Conservation (phyloP, 2,113 vertebrate genomes). For the Leucoraja erinaceus region DNA sequence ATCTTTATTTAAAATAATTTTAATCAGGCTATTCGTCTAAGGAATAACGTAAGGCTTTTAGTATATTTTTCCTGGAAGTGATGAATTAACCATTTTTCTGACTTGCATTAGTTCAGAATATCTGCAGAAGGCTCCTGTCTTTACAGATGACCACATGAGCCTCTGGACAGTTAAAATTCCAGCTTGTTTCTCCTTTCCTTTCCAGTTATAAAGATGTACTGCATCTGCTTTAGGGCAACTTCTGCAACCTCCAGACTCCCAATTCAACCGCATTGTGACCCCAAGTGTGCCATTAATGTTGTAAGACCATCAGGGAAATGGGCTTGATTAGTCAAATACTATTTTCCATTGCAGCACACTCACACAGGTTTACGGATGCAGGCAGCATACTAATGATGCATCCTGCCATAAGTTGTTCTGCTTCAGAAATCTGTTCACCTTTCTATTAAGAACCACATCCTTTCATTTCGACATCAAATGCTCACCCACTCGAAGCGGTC, state of each 20-base stretch:
- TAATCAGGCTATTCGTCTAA: background rate
- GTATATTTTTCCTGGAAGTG: background rate
- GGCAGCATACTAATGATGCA: background rate
- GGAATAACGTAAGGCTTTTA: background rate
- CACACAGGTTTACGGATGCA: background rate
- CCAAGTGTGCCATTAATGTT: background rate
- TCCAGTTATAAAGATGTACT: background rate
- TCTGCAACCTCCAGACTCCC: background rate
- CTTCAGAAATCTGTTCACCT: background rate
- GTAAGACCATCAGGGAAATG: background rate
- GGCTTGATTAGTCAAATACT: background rate
- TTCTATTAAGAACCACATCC: background rate
- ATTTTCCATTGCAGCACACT: background rate
- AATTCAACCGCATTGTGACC: background rate
- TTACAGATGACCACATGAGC: background rate
- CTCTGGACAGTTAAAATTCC: background rate
- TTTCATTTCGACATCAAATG: background rate
- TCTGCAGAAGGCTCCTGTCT: background rate
- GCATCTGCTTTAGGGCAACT: background rate
- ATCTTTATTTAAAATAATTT: background rate
- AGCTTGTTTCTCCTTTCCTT: background rate
- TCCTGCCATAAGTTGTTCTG: background rate
- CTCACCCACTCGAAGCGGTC: background rate
- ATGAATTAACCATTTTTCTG: background rate
- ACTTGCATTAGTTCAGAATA: background rate